Evolutionary conservation across 2,113 vertebrate genomes (phyloP), one percentile per base, ranked within the genome.

Genomic region (Lepus timidus): DNA sequence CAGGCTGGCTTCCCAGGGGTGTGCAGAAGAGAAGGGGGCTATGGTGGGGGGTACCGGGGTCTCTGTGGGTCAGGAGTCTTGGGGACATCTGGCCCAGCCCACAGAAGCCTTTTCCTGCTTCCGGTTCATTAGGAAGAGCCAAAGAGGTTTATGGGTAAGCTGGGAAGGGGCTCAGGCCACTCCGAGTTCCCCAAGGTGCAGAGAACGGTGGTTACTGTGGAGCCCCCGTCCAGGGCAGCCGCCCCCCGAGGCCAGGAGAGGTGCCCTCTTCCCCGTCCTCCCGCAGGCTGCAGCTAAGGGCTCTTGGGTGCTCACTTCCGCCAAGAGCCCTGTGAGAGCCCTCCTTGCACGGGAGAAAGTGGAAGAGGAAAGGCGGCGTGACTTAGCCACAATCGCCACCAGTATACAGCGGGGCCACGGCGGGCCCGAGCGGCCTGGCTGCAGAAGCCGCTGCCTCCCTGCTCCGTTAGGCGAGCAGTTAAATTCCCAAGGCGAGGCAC

Each of bases 391-490:
- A 19, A 61, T 75, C 52, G 84, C 39, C 74, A 51, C 20, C 71
- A 87, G 44, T 16, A 19, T 2, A 64, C 2, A 6, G 14, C 14
- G 4, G 65, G 27, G 7, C 39, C 7, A 31, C 10, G 62, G 20
- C 25, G 65, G 86, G 80, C 19, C 36, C 83, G 27, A 79, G 49
- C 68, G 67, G 64, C 74, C 49, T 33, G 8, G 67, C 20, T 62
- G 4, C 4, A 52, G 62, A 86, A 31, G 74, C 1, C 27, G 23
- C 25, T 84, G 61, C 36, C 52, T 83, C 71, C 64, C 39, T 80
- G 12, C 20, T 94, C 55, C 29, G 51, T 82, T 62, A 86, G 86
- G 68, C 87, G n/a, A 83, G 73, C 87, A 39, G 85, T 44, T 68
- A n/a, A 75, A 78, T 85, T 89, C 36, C 62, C 62, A 27, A 52